Base-by-base conservation (phyloP, 2,113 vertebrate species). In the Puntigrus tetrazona region DNA sequence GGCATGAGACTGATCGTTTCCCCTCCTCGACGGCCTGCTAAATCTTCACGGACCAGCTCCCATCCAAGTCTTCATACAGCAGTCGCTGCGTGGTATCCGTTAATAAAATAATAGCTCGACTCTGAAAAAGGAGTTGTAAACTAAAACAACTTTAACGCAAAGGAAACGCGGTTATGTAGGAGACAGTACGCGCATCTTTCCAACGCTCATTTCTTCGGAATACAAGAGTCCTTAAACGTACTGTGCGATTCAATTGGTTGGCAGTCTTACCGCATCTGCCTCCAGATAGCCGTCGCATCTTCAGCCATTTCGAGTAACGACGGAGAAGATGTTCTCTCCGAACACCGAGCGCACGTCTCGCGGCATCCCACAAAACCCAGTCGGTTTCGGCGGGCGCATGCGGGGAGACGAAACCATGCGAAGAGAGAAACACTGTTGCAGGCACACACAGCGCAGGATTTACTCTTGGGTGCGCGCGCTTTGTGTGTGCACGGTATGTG, bases 381-480 rank as follows among this genome's bases (percentile, higher is more conserved):
- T 52, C 88, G 81, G 81, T 84, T 52, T 45, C 77, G 75, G 86
- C 87, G n/a, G n/a, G n/a, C n/a, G 82, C 90, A 89, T 86, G n/a
- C n/a, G n/a, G n/a, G n/a, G 78, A 84, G 80, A 72, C 45, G 78
- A 9, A 52, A 36, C 57, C 34, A 41, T 27, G 85, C 65, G n/a
- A n/a, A n/a, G 77, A 73, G 84, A 78, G 89, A 89, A 90, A 94
- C 94, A 95, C 94, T 95, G 94, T 95, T 93, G 91, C 81, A 85
- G 88, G 78, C 36, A 38, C 78, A 91, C 81, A n/a, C n/a, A n/a
- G 86, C 88, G 78, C 36, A 41, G 79, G 31, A 5, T 8, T 34
- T 27, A 52, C 59, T n/a, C 43, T 76, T 83, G 43, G 63, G 72
- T 34, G 77, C 52, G 85, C 11, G 43, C 72, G 86, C 14, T 86